Conservation (phyloP, 1,140 invertebrate genomes). For the Campoletis sonorensis region DNA sequence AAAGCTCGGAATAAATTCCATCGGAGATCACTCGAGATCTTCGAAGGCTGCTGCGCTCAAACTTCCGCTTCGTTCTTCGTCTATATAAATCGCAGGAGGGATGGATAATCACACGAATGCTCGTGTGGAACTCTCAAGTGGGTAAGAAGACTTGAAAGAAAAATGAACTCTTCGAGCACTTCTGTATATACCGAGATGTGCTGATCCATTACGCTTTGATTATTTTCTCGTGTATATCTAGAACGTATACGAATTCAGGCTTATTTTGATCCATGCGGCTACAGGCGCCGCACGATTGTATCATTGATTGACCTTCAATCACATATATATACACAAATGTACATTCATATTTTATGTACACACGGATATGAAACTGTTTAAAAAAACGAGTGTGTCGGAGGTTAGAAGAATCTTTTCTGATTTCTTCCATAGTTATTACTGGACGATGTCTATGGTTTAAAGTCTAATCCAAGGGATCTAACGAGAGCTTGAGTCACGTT, state of each 20-base stretch:
- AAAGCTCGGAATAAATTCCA: slow-evolving; percentile 8
- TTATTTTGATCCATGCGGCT: slow-evolving; percentile 39
- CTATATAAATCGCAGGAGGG: slow-evolving; percentile 30
- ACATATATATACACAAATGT: neutral
- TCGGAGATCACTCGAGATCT: slow-evolving; percentile 11
- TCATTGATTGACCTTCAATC: slow-evolving; percentile 30
- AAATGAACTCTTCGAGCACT: slow-evolving; percentile 3
- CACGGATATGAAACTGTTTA: no score
- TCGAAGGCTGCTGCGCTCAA: slow-evolving; percentile 1
- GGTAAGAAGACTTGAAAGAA: neutral
- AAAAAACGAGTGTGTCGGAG: neutral
- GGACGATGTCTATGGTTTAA: neutral
- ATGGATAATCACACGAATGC: neutral
- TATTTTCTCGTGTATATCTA: slow-evolving; percentile 31
- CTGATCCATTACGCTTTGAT: slow-evolving; percentile 45
- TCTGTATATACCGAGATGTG: neutral
- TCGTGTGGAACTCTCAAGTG: neutral
- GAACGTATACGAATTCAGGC: neutral
- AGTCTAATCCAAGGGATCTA: neutral
- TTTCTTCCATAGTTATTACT: slow-evolving; percentile 1
- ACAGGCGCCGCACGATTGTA: slow-evolving; percentile 37
- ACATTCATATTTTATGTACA: no score
- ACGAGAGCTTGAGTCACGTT: slow-evolving; percentile 17
- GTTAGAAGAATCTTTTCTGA: neutral
- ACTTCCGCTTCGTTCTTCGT: slow-evolving; percentile 26